A percentile compares a stretch with the other conserved stretches of the same genome.
Evolutionary conservation across 2,113 vertebrate genomes (phyloP).

Genomic region (Paramisgurnus dabryanus): DNA sequence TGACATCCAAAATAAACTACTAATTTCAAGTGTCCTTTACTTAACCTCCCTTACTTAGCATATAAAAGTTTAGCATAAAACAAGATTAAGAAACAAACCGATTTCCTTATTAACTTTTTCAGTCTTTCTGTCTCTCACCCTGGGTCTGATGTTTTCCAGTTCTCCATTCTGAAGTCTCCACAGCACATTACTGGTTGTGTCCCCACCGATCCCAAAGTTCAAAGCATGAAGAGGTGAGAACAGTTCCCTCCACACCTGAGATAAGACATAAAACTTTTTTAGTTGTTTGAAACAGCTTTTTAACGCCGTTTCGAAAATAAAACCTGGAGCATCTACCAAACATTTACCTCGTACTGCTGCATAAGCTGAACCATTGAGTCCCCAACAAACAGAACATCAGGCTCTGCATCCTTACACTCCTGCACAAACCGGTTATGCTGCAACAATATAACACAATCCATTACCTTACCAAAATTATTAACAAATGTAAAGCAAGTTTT

Average conservation of each 20-base stretch:
- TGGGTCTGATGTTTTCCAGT: slow-evolving; percentile 94
- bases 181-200: slow-evolving; percentile 92
- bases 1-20: no score
- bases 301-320: neutral
- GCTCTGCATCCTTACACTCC: slow-evolving; percentile 77
- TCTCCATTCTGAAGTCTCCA: slow-evolving; percentile 98
- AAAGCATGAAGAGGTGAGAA: slow-evolving; percentile 96
- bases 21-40: no score
- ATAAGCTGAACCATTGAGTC: slow-evolving; percentile 97
- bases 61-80: no score
- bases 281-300: no score
- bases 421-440: slow-evolving; percentile 74
- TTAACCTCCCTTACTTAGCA: no score
- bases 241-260: slow-evolving; percentile 91
- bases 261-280: neutral
- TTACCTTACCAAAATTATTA: neutral
- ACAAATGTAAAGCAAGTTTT: neutral
- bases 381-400: slow-evolving; percentile 89
- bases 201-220: slow-evolving; percentile 94
- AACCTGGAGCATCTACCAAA: neutral
- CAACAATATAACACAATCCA: slow-evolving; percentile 28
- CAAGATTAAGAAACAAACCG: neutral
- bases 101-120: neutral
- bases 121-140: slow-evolving; percentile 72
- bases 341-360: slow-evolving; percentile 89